phyloP scores from a whole-genome alignment of 2,888 invertebrate species.

The Nasonia oneida region DNA sequence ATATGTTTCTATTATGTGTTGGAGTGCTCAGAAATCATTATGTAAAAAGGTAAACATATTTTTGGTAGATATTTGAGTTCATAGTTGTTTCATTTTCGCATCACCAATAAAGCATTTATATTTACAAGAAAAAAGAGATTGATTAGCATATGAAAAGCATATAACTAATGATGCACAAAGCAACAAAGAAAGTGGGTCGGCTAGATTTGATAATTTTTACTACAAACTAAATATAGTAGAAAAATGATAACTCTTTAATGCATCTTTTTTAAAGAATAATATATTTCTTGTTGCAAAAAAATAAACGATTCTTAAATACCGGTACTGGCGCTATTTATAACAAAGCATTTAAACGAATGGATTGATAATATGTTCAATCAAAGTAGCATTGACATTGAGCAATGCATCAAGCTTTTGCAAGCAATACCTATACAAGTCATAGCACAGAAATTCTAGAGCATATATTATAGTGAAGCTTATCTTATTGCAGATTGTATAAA shows the following conservation, averaged over 20 bases:
- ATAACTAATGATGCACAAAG: neutral
- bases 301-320: neutral
- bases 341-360: constrained; percentile 37
- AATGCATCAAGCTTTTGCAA: constrained; percentile 35
- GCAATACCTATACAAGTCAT: neutral
- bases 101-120: neutral
- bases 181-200: constrained; percentile 36
- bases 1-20: constrained; percentile 6
- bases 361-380: constrained; percentile 36
- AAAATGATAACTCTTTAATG: neutral
- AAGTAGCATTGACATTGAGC: constrained; percentile 45
- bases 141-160: constrained; percentile 37
- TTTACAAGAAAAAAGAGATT: constrained; percentile 14
- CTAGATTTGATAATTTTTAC: constrained; percentile 25
- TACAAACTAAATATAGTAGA: neutral
- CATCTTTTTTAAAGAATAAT: neutral
- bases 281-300: neutral
- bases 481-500: neutral
- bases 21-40: neutral
- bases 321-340: constrained; percentile 30
- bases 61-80: neutral
- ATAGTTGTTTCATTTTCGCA: neutral
- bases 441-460: neutral
- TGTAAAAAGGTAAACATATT: constrained; percentile 11
- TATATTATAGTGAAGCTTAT: neutral